phyloP scores from a whole-genome alignment of 2,888 invertebrate genomes.

The Meandrusa payeni region DNA sequence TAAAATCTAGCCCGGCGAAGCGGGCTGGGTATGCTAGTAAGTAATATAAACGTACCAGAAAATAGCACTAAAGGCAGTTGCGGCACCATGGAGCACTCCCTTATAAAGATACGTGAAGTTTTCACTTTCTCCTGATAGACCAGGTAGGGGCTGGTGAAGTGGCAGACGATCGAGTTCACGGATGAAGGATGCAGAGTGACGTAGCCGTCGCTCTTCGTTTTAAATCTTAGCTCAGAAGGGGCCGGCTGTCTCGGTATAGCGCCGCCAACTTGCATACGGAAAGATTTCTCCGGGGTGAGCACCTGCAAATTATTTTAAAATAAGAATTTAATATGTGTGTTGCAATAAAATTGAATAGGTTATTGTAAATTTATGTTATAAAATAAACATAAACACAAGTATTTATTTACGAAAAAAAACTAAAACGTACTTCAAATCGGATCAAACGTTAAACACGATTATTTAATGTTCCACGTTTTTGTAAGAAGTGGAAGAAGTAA shows the following conservation, averaged over 20 bases:
- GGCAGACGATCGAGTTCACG: conserved; percentile 83
- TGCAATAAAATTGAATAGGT: no score
- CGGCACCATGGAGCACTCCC: conserved; percentile 91
- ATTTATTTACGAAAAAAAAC: no score
- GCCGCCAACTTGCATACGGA: conserved; percentile 86
- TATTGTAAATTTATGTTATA: background rate
- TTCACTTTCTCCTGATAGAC: conserved; percentile 92
- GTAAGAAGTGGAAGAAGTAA: no score
- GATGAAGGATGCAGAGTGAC: conserved; percentile 90
- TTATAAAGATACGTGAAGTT: conserved; percentile 88
- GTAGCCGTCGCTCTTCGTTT: conserved; percentile 87
- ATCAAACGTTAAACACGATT: no score
- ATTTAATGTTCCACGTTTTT: no score
- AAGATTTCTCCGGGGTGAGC: conserved; percentile 89
- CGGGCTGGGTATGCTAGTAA: no score
- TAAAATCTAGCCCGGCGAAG: no score
- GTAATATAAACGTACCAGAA: conserved; percentile 58
- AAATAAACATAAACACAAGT: no score
- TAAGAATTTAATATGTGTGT: no score
- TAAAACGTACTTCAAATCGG: no score
- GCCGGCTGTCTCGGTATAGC: conserved; percentile 86
- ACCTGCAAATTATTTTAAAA: no score
- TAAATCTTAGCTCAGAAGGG: conserved; percentile 87
- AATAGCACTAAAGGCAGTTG: conserved; percentile 86
- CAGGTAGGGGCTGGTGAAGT: conserved; percentile 87